phyloP scores from a whole-genome alignment of 1,140 invertebrate genomes.

The Papilio machaon region DNA sequence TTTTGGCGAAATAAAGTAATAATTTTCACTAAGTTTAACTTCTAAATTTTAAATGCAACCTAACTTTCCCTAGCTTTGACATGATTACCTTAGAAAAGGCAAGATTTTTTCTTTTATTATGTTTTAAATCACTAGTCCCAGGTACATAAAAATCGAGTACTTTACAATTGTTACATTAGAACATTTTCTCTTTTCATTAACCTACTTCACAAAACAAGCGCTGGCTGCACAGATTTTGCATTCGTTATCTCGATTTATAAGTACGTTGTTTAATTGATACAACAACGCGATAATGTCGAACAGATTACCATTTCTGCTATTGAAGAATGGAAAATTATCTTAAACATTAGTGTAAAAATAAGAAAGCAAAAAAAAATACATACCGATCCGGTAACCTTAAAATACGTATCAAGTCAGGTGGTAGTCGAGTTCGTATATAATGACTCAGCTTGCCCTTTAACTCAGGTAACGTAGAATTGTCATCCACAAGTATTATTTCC shows the following conservation, averaged over 20 bases:
- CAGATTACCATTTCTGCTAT: not conserved
- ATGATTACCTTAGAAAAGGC: no score
- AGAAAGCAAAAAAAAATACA: slow-evolving; percentile 49
- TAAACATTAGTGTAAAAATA: not conserved
- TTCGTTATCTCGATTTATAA: slow-evolving; percentile 70
- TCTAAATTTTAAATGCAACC: not conserved
- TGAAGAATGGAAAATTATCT: not conserved
- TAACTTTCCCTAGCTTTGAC: no score
- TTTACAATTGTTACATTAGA: no score
- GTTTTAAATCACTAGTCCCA: not conserved
- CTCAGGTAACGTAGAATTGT: slow-evolving; percentile 91
- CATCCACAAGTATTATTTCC: slow-evolving; percentile 95
- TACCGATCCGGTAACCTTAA: slow-evolving; percentile 88
- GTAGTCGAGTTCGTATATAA: slow-evolving; percentile 88
- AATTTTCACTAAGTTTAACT: not conserved
- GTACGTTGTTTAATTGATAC: slow-evolving; percentile 90
- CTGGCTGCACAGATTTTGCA: not conserved
- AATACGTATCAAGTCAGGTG: slow-evolving; percentile 87
- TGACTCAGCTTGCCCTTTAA: slow-evolving; percentile 89
- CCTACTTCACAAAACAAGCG: not conserved
- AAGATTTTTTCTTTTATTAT: not conserved
- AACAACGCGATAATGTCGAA: not conserved
- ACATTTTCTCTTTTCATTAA: no score
- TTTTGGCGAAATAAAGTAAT: slow-evolving; percentile 52
- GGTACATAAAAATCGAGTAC: not conserved